Evolutionary conservation across 2,888 invertebrate species (phyloP).

Genomic region (Eupithecia dodoneata): DNA sequence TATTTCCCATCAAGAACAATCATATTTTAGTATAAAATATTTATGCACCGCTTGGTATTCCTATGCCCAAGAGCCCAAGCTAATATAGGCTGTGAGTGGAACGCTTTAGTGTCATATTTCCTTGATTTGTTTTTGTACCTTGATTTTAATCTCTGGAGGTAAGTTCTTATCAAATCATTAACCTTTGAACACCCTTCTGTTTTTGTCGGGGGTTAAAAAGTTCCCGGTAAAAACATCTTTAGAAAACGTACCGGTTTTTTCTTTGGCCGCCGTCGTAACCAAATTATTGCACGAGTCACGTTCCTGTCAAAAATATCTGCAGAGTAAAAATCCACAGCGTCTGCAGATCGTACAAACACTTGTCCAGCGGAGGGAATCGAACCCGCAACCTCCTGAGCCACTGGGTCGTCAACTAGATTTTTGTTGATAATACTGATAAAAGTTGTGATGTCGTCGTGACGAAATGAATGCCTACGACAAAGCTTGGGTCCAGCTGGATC

Average conservation of each 20-base stretch:
- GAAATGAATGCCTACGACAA: too few relatives aligned
- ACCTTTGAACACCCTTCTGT: not conserved
- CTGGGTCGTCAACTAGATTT: not conserved
- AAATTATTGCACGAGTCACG: constrained; percentile 37
- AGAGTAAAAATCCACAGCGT: not conserved
- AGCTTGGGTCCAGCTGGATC: too few relatives aligned
- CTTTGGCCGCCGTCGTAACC: not conserved
- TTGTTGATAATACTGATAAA: not conserved
- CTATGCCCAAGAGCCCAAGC: too few relatives aligned
- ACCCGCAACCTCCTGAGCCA: not conserved
- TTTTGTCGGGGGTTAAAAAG: not conserved
- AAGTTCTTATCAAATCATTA: too few relatives aligned
- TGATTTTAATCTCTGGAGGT: not conserved
- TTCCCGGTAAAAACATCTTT: not conserved
- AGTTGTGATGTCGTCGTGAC: too few relatives aligned
- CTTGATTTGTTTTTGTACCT: not conserved
- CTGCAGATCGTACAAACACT: not conserved
- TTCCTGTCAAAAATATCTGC: not conserved
- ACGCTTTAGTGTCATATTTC: too few relatives aligned
- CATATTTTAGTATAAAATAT: too few relatives aligned
- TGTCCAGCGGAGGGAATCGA: not conserved
- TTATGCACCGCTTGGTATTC: too few relatives aligned
- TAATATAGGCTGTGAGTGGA: too few relatives aligned
- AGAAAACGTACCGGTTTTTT: not conserved
- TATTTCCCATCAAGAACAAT: too few relatives aligned